A percentile compares a stretch with the other conserved stretches of the same genome.
phyloP scores from a whole-genome alignment of 2,113 vertebrate species.

The Vicugna pacos region DNA sequence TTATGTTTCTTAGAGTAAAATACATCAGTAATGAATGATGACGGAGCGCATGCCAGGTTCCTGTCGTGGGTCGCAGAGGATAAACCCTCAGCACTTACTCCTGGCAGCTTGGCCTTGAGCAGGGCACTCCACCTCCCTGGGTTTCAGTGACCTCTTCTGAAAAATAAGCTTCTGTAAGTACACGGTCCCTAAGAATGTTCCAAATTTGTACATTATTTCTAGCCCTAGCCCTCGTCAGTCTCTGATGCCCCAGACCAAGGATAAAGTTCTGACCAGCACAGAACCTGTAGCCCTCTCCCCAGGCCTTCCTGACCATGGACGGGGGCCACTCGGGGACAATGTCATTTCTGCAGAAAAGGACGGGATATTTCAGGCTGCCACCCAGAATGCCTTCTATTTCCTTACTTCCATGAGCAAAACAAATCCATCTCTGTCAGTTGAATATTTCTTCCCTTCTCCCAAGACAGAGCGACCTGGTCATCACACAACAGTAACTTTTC shows the following conservation, averaged over 20 bases:
- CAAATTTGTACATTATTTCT: background rate
- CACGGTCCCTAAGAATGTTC: background rate
- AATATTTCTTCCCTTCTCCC: background rate
- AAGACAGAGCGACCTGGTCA: background rate
- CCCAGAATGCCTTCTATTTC: background rate
- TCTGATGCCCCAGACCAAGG: background rate
- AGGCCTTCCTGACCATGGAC: background rate
- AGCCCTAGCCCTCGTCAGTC: background rate
- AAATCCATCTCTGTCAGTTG: background rate
- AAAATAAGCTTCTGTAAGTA: background rate
- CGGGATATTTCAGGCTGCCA: background rate
- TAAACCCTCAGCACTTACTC: background rate
- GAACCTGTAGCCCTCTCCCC: fast-evolving
- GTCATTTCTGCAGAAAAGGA: background rate
- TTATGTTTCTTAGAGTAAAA: slow-evolving; percentile 22
- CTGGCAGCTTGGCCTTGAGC: background rate
- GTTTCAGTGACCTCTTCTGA: background rate
- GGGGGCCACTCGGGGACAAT: background rate
- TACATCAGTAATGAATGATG: background rate
- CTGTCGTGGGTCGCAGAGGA: background rate
- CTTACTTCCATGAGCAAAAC: background rate
- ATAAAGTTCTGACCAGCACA: background rate
- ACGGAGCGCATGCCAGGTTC: background rate
- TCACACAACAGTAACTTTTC: background rate
- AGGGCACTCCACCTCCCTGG: background rate